Evolutionary conservation across 2,888 invertebrate species (phyloP).

Genomic region (Eilema caniola): DNA sequence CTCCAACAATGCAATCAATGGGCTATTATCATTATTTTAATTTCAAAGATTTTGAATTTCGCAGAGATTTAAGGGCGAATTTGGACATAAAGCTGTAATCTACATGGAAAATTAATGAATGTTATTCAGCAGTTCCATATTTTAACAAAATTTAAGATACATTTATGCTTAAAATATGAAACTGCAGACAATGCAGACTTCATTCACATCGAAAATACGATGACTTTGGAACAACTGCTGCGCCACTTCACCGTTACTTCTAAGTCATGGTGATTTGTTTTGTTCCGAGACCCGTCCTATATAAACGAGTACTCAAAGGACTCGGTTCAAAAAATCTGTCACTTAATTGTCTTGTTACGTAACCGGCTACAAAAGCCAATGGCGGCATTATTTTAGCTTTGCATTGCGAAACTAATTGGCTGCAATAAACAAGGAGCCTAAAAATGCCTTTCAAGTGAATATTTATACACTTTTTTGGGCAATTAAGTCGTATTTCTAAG

Average conservation of each 20-base stretch:
- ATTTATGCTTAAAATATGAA: background rate
- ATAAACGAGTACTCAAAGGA: conserved; percentile 16
- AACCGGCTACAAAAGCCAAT: conserved; percentile 28
- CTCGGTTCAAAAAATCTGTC: conserved; percentile 7
- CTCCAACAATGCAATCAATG: no score
- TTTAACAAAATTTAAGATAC: background rate
- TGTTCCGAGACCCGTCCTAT: conserved; percentile 6
- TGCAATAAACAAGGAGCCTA: conserved; percentile 49
- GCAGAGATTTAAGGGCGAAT: no score
- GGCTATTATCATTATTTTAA: no score
- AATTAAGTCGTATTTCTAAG: conserved; percentile 47
- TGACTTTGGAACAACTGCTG: background rate
- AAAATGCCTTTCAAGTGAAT: conserved; percentile 41
- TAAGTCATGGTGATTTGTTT: conserved; percentile 19
- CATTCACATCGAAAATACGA: background rate
- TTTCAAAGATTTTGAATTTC: no score
- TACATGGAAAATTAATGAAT: no score
- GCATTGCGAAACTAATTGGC: conserved; percentile 57
- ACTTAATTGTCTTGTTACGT: conserved; percentile 27
- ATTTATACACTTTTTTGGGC: conserved; percentile 52
- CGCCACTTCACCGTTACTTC: conserved; percentile 12
- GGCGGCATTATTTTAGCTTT: conserved; percentile 42
- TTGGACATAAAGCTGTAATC: no score
- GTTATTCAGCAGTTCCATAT: background rate
- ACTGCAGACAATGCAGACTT: background rate